Evolutionary conservation across 2,888 invertebrate species (phyloP).

Genomic region (Dicyrtoma fusca): DNA sequence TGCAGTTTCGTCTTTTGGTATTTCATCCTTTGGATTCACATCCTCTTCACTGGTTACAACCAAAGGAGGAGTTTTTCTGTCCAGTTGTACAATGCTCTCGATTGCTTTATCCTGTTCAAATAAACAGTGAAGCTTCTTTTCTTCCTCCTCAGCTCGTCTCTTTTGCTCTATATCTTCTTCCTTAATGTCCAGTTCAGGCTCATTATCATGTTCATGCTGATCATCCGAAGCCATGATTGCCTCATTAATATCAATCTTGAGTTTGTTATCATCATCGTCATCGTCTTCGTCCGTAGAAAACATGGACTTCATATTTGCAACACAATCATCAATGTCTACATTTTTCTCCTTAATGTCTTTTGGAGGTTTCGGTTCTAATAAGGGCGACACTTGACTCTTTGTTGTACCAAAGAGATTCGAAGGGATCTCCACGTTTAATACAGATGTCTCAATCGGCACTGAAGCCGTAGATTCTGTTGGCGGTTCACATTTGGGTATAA

Average conservation of each 20-base stretch:
- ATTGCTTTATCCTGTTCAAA: constrained; percentile 59
- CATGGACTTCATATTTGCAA: constrained; percentile 41
- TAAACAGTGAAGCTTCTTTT: constrained; percentile 59
- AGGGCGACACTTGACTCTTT: neutral
- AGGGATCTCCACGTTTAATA: constrained; percentile 17
- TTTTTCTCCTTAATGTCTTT: constrained; percentile 19
- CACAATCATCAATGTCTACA: constrained; percentile 43
- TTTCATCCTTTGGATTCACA: constrained; percentile 49
- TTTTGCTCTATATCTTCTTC: constrained; percentile 38
- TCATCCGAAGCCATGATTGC: constrained; percentile 52
- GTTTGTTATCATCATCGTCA: constrained; percentile 53
- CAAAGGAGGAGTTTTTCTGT: constrained; percentile 55
- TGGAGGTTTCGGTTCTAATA: constrained; percentile 1
- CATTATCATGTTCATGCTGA: constrained; percentile 50
- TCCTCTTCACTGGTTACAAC: constrained; percentile 41
- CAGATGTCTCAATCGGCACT: constrained; percentile 37
- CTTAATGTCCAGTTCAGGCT: constrained; percentile 34
- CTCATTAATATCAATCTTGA: constrained; percentile 54
- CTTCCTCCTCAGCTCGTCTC: constrained; percentile 58
- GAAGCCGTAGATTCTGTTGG: constrained; percentile 32
- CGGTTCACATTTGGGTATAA: constrained; percentile 54
- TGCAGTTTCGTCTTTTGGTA: constrained; percentile 72
- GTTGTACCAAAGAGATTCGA: neutral
- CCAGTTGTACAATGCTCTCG: constrained; percentile 56
- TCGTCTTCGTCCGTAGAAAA: constrained; percentile 54